These are phyloP conservation scores for Akabosia matsudoensis DNA, from an alignment of 1,140 invertebrate genomes.

Conservation along the genomic window DNA sequence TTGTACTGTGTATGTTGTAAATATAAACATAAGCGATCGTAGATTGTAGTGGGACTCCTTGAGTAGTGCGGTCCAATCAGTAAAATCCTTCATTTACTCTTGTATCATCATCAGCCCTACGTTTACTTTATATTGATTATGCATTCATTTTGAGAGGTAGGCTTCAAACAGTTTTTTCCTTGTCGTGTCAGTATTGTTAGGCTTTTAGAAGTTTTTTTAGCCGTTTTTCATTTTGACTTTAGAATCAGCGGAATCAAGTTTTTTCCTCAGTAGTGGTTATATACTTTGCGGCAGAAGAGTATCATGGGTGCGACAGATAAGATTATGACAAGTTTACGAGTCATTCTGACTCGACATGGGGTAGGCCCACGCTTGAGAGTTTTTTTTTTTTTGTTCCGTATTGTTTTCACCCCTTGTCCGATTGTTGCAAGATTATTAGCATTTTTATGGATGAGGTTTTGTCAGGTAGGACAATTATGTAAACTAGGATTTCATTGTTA, in stretches of 20 bases:
- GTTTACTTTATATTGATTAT: too few relatives aligned
- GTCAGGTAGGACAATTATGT: too few relatives aligned
- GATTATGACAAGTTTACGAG: neutral
- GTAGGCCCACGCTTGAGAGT: neutral
- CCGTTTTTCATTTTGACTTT: neutral
- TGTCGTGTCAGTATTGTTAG: too few relatives aligned
- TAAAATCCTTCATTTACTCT: too few relatives aligned
- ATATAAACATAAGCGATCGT: too few relatives aligned
- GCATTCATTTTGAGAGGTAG: too few relatives aligned
- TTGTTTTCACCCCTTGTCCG: neutral
- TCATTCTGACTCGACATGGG: neutral
- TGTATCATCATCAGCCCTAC: too few relatives aligned
- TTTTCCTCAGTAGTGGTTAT: neutral
- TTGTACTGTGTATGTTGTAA: too few relatives aligned
- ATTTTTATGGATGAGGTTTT: neutral
- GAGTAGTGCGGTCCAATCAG: too few relatives aligned
- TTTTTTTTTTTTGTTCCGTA: neutral
- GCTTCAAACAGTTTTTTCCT: too few relatives aligned
- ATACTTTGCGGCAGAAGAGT: neutral
- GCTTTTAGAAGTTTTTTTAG: neutral
- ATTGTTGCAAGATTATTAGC: neutral
- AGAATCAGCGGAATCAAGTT: neutral
- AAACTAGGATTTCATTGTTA: too few relatives aligned
- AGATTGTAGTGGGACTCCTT: too few relatives aligned
- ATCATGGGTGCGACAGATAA: neutral